Conservation (phyloP, 2,888 invertebrate genomes). For the Acleris emargana region DNA sequence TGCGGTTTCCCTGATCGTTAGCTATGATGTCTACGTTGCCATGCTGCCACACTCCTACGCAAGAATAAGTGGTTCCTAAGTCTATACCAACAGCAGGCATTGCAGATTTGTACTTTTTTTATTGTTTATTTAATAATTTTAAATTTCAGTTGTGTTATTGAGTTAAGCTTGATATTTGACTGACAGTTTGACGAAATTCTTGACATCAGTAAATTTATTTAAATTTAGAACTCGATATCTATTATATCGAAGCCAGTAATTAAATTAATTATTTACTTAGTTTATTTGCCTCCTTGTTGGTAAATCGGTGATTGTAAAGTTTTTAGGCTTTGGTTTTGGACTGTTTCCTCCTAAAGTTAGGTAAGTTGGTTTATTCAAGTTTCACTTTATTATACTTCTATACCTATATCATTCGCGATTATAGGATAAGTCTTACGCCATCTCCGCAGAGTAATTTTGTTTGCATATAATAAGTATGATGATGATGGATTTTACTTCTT, state of each 20-base stretch:
- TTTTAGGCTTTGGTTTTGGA: too few species aligned
- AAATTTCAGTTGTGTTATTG: constrained; percentile 12
- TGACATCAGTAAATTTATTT: neutral
- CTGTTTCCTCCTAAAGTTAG: too few species aligned
- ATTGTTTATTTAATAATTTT: constrained; percentile 16
- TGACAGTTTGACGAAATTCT: constrained; percentile 16
- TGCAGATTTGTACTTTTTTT: constrained; percentile 34
- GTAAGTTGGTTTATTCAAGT: too few species aligned
- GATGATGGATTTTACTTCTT: too few species aligned
- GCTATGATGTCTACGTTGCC: constrained; percentile 90
- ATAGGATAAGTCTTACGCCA: too few species aligned
- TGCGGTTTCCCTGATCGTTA: constrained; percentile 87
- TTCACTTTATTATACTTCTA: too few species aligned
- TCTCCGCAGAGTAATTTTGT: too few species aligned
- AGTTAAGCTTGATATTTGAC: constrained; percentile 10
- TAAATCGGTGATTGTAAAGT: too few species aligned
- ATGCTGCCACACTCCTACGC: constrained; percentile 81
- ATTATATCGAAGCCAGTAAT: neutral
- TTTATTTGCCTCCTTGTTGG: too few species aligned
- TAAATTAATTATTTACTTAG: too few species aligned
- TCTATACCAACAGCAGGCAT: constrained; percentile 82
- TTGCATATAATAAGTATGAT: too few species aligned
- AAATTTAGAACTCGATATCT: constrained; percentile 1
- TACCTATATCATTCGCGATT: too few species aligned
- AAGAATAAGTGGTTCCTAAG: constrained; percentile 82